Conservation (phyloP, 2,888 invertebrate species). For the Temnothorax rugatulus region DNA sequence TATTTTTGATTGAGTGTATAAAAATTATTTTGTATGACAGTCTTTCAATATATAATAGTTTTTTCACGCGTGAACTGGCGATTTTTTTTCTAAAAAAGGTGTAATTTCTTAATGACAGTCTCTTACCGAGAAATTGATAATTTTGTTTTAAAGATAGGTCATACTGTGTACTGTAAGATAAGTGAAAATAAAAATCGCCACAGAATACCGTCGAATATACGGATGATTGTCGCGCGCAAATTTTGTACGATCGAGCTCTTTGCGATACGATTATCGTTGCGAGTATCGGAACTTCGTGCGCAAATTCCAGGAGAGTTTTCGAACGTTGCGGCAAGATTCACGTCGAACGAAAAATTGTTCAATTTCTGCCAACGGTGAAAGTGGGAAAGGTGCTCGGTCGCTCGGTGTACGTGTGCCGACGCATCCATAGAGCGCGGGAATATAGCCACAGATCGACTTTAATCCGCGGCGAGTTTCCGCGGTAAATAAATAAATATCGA, state of each 20-base stretch:
- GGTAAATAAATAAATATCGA: slow-evolving; percentile 58
- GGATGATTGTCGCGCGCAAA: too few relatives aligned
- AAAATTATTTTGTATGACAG: too few relatives aligned
- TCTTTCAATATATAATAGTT: too few relatives aligned
- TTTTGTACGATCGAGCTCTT: neutral
- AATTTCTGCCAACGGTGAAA: neutral
- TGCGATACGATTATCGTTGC: neutral
- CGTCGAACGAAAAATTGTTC: neutral
- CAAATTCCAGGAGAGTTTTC: neutral
- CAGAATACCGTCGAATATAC: too few relatives aligned
- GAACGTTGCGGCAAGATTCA: neutral
- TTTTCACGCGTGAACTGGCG: too few relatives aligned
- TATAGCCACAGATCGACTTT: slow-evolving; percentile 18
- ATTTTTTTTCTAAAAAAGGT: too few relatives aligned
- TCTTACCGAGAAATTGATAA: too few relatives aligned
- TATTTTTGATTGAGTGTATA: too few relatives aligned
- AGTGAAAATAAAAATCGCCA: too few relatives aligned
- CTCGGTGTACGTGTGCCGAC: neutral
- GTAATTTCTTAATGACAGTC: too few relatives aligned
- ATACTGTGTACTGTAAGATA: too few relatives aligned
- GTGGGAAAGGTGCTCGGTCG: neutral
- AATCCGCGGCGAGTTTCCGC: slow-evolving; percentile 56
- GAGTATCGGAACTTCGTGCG: neutral
- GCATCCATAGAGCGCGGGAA: neutral
- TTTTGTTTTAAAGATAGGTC: too few relatives aligned